These are phyloP conservation scores for Athrips mouffetella DNA, from an alignment of 2,888 invertebrate species.

Conservation along the genomic window DNA sequence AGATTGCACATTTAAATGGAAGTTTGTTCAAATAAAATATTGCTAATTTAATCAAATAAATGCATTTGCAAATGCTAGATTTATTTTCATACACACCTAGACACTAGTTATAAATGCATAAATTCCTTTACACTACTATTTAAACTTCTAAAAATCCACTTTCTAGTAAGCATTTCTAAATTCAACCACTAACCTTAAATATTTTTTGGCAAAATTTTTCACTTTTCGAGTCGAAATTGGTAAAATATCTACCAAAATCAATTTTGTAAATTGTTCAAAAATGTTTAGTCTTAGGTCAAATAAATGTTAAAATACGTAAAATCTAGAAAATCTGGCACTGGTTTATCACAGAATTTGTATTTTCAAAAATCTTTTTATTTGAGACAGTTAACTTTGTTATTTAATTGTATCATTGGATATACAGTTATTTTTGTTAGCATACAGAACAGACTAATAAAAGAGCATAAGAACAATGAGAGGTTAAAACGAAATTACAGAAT, in stretches of 20 bases:
- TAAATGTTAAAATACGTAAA: constrained; percentile 26
- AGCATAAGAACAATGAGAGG: neutral
- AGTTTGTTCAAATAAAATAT: neutral
- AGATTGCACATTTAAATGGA: constrained; percentile 1
- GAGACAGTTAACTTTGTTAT: neutral
- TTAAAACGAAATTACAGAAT: neutral
- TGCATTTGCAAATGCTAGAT: constrained; percentile 1
- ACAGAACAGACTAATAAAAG: constrained; percentile 11
- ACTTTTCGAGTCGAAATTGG: constrained; percentile 1
- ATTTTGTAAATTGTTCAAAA: constrained; percentile 9
- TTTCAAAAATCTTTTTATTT: neutral
- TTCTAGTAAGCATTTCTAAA: no score
- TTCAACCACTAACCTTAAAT: neutral
- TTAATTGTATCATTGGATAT: neutral
- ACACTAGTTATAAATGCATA: no score
- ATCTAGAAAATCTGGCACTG: constrained; percentile 54
- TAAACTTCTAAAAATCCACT: no score
- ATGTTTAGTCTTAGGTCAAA: constrained; percentile 18
- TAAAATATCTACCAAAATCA: constrained; percentile 2
- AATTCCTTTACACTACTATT: no score
- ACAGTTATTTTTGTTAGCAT: neutral
- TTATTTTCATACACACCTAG: no score
- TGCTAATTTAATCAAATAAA: neutral
- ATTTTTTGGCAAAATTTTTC: constrained; percentile 7
- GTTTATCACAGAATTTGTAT: constrained; percentile 50